Conservation (phyloP, 30 jellyfish, hydroid and myxozoan species). For the Hydra vulgaris region DNA sequence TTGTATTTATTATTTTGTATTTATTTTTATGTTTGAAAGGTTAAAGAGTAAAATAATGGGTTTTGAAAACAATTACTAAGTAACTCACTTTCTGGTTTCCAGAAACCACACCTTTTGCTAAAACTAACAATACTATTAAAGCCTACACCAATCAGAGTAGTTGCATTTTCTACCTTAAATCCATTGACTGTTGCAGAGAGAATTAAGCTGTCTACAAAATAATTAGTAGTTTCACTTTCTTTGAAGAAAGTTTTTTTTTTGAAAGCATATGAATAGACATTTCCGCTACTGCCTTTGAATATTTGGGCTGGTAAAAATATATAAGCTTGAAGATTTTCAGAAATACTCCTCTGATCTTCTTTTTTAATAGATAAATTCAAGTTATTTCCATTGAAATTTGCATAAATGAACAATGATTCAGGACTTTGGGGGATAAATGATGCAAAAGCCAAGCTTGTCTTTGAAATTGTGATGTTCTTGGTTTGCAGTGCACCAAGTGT, state of each 20-base stretch:
- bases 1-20: too few species aligned
- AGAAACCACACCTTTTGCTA: neutral
- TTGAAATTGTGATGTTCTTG: neutral
- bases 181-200: constrained; percentile 3
- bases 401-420: neutral
- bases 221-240: neutral
- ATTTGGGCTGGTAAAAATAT: constrained; percentile 5
- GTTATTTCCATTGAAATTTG: neutral
- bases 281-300: neutral
- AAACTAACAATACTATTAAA: neutral
- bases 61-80: too few species aligned
- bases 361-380: neutral
- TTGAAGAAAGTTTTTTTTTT: neutral
- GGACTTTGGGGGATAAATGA: neutral
- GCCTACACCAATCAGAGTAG: neutral
- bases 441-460: neutral
- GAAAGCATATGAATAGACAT: constrained; percentile 7
- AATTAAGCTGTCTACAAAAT: neutral
- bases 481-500: neutral
- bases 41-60: too few species aligned
- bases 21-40: too few species aligned
- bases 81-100: neutral
- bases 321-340: neutral
- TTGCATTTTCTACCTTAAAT: neutral
- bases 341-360: neutral